Evolutionary conservation across 2,797 vertebrate genomes (phyloP).

Genomic region (Neosilurus hyrtlii): DNA sequence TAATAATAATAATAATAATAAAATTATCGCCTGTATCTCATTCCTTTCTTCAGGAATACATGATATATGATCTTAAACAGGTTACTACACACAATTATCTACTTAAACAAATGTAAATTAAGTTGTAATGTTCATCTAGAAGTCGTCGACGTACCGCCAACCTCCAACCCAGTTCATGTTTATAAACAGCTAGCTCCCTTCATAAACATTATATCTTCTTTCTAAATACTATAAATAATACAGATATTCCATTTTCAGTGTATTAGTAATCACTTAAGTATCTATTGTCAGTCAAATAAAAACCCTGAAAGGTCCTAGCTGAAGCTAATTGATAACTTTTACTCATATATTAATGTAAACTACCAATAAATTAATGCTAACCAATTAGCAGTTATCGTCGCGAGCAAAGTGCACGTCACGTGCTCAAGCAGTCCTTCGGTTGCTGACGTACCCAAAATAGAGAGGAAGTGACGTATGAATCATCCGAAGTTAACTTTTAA

Average conservation of each 20-base stretch:
- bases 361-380: neutral
- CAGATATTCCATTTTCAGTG: neutral
- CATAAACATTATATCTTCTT: neutral
- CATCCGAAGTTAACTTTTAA: too few relatives aligned
- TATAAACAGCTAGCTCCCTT: neutral
- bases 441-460: neutral
- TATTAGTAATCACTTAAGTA: neutral
- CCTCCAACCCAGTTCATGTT: slow-evolving; percentile 80
- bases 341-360: neutral
- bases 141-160: slow-evolving; percentile 64
- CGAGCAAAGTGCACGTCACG: neutral
- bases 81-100: neutral
- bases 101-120: neutral
- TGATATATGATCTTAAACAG: neutral
- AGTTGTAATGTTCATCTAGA: neutral
- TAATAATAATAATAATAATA: neutral
- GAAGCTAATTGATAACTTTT: neutral
- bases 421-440: neutral
- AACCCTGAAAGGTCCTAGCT: neutral
- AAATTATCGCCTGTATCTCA: neutral
- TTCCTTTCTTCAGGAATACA: neutral
- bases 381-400: neutral
- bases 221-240: neutral
- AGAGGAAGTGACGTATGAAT: neutral
- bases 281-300: neutral